Evolutionary conservation across 2,888 invertebrate species (phyloP), one percentile per base, ranked within the genome.

Genomic region (Drosophila affinis): DNA sequence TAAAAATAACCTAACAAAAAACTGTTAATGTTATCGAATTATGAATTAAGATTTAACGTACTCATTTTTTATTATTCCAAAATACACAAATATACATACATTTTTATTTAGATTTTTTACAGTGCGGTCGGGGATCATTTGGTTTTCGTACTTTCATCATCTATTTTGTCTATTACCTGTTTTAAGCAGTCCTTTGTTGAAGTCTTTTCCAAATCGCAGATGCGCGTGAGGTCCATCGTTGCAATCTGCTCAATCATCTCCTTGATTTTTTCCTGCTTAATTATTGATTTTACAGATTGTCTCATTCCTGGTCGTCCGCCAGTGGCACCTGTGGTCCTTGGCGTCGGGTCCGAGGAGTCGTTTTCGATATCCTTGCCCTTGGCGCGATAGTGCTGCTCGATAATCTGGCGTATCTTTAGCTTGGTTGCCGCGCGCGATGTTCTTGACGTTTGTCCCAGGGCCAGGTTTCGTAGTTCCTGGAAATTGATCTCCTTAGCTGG

Each of bases 181-280:
- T 93, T 91, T 74, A 94, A 68, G 87, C 92, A 91, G 91, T 93
- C 90, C 91, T 93, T 83, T 77, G 93, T 92, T 85, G 93, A 86
- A 77, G 93, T 81, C 91, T 92, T 81, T 90, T 93, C 82, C 91
- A 93, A 72, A 91, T 93, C 89, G 91, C 92, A 89, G 89, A 93
- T 89, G 90, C 93, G 85, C 71, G 91, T 90, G 89, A 93, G 75
- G 91, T 93, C 91, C 92, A 93, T 87, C 62, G 90, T 77, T 76
- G 92, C 88, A 45, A 92, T 91, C 87, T 93, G 92, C 67, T 93
- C 93, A 76, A 92, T 92, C 87, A 93, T 92, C 69, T 92, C 91
- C 59, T 91, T 91, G 17, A 91, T 91, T 74, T 91, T 92, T 78
- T 93, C 93, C 69, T 90, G 87, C 76, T 90, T 89, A 59, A 91